A percentile compares a stretch with the other conserved stretches of the same genome.
phyloP scores from a whole-genome alignment of 2,113 vertebrate genomes.

The Passer montanus region DNA sequence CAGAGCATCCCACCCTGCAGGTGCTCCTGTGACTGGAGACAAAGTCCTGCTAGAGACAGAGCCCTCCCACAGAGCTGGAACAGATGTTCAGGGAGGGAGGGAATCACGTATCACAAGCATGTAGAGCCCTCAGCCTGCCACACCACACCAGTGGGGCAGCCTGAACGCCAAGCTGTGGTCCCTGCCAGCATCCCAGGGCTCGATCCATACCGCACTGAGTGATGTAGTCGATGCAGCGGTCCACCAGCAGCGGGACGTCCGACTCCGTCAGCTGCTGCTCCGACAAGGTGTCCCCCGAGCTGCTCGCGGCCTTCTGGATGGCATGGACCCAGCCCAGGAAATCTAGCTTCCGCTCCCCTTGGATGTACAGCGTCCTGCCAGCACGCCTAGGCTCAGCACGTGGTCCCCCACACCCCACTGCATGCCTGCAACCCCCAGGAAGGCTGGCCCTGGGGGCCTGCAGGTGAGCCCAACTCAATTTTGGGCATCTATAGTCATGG shows the following conservation, averaged over 20 bases:
- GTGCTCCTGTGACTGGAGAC: neutral
- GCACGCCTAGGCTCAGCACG: neutral
- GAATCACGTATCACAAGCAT: accelerated
- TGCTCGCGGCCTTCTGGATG: constrained; percentile 86
- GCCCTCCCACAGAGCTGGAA: neutral
- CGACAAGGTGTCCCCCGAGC: constrained; percentile 84
- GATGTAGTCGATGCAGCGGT: constrained; percentile 91
- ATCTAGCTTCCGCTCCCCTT: constrained; percentile 88
- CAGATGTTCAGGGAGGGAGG: neutral
- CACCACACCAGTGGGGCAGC: neutral
- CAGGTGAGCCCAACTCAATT: neutral
- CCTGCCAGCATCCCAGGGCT: neutral
- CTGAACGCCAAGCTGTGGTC: accelerated
- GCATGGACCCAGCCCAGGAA: constrained; percentile 86
- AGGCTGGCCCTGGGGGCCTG: neutral
- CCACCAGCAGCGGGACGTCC: constrained; percentile 88
- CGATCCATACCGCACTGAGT: constrained; percentile 84
- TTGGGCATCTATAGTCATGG: neutral
- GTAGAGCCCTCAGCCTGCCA: neutral
- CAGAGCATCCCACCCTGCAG: accelerated
- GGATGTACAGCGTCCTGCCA: constrained; percentile 88
- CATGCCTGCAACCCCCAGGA: neutral
- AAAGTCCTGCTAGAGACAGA: neutral
- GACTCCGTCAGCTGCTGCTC: constrained; percentile 92
- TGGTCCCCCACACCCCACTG: too few relatives aligned